Evolutionary conservation across 2,888 invertebrate species (phyloP), one percentile per base, ranked within the genome.

Genomic region (Neoascia interrupta): DNA sequence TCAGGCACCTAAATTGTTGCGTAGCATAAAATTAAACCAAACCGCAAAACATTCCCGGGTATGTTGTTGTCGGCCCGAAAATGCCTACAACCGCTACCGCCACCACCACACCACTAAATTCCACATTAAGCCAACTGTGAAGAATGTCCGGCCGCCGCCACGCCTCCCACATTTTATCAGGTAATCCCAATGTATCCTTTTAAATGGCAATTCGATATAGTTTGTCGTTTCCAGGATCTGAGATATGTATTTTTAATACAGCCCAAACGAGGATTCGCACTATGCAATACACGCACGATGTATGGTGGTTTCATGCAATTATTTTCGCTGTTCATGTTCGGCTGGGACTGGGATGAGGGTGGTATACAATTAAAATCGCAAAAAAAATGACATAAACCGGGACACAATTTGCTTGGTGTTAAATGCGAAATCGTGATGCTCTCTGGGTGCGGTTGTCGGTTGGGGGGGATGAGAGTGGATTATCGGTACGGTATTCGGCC

Each of bases 161-260:
- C 19, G 3, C 53, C 69, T 39, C 79, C 54, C 72, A 73, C 79
- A 66, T 72, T 79, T 79, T 79, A 79, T 79, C 79, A 79, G 79
- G 79, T 79, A 72, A 79, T 72, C 72, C 79, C 26, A 66, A 51
- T 79, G 79, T 79, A 79, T 79, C 79, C 79, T 61, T 79, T 73
- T 79, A 79, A 79, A 79, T 68, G 54, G 79, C 79, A 56, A 79
- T 79, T 72, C 79, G 72, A 79, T 79, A 79, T 79, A 79, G 79
- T 79, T 72, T 79, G 73, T 73, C 79, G 72, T 73, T n/a, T 66
- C 23, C 49, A 49, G 61, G 73, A 79, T 79, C 79, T 79, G 60
- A 61, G 79, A 79, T 72, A 79, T 79, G 66, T 66, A 61, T 66
- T 79, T 79, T 79, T 79, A 79, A 79, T 73, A 66, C 73, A 73